Evolutionary conservation across 2,797 vertebrate species (phyloP).

Genomic region (Phoebastria nigripes): DNA sequence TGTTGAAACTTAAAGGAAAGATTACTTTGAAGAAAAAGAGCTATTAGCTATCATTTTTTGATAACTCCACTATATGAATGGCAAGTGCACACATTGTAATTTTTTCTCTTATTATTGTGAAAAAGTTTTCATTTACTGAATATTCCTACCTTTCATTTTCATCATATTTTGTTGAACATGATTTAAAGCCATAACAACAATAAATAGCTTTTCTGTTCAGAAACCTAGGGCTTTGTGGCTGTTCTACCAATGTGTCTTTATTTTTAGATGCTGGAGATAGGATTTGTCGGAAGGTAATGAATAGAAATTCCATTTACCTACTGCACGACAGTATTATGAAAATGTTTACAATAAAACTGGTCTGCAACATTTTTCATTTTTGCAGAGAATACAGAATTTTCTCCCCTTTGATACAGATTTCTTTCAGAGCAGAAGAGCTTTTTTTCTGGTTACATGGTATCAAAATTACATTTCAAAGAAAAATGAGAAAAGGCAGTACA

Average conservation of each 20-base stretch:
- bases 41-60: background rate
- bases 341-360: constrained; percentile 34
- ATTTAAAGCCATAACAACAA: background rate
- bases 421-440: background rate
- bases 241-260: background rate
- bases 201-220: constrained; percentile 2
- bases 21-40: background rate
- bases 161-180: background rate
- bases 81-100: background rate
- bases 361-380: constrained; percentile 12
- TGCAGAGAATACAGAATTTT: constrained; percentile 1
- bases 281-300: constrained; percentile 3
- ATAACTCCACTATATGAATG: background rate
- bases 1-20: background rate
- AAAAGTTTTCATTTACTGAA: background rate
- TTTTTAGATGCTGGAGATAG: constrained; percentile 22
- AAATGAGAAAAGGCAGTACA: constrained; percentile 4
- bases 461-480: constrained; percentile 35
- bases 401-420: background rate
- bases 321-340: background rate
- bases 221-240: background rate
- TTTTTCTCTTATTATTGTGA: background rate
- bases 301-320: constrained; percentile 33
- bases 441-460: background rate
- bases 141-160: background rate